Conservation (phyloP, 2,113 vertebrate genomes). For the Grammomys dolichurus region DNA sequence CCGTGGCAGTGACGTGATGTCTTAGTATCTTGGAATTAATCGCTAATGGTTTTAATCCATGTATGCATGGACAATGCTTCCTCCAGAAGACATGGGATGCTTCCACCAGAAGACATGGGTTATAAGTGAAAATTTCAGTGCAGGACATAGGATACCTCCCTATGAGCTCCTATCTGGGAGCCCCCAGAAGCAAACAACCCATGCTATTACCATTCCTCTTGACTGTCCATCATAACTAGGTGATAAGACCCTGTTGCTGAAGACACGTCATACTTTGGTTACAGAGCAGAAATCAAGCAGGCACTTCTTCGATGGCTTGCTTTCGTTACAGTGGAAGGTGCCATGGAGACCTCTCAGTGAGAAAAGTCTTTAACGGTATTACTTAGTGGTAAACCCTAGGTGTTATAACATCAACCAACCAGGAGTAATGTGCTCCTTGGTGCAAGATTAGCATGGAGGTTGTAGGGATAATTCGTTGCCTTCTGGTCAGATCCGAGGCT, state of each 20-base stretch:
- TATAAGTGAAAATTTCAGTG: too few species aligned
- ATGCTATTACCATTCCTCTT: too few species aligned
- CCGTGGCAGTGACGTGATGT: background rate
- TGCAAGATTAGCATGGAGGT: too few species aligned
- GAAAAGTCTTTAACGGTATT: background rate
- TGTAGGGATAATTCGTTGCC: background rate
- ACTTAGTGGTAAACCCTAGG: background rate
- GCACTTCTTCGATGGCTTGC: background rate
- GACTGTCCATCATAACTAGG: background rate
- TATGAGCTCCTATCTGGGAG: background rate
- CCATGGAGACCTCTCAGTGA: background rate
- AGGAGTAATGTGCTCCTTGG: background rate
- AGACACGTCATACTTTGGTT: background rate
- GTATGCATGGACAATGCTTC: too few species aligned
- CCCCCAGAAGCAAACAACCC: background rate
- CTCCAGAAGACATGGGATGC: background rate
- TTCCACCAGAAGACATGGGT: background rate
- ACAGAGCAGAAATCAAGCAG: background rate
- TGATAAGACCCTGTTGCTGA: background rate
- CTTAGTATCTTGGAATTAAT: background rate
- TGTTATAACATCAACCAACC: background rate
- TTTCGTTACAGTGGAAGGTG: background rate
- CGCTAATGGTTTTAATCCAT: background rate
- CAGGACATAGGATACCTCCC: background rate
- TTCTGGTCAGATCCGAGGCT: background rate